Conservation (phyloP, 2,797 vertebrate species). For the Epinephelus malabaricus region DNA sequence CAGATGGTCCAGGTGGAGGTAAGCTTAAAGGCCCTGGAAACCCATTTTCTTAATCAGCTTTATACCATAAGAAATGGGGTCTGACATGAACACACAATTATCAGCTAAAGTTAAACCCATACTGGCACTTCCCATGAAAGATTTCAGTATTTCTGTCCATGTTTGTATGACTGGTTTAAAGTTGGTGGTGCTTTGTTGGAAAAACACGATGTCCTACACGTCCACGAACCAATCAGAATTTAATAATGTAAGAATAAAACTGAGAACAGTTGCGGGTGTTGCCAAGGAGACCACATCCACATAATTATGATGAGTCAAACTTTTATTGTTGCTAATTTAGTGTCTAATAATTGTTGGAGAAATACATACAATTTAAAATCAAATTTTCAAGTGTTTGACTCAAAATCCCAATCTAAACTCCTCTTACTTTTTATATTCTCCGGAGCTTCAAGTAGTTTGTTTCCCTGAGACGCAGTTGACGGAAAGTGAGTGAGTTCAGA, state of each 20-base stretch:
- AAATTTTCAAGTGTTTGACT: not conserved
- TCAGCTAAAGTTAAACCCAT: constrained; percentile 1
- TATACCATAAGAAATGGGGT: not conserved
- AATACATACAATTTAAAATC: constrained; percentile 1
- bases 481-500: not conserved
- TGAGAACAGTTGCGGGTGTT: not conserved
- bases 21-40: constrained; percentile 30
- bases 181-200: no score
- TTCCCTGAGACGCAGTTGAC: not conserved
- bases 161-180: not conserved
- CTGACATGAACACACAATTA: not conserved
- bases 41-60: constrained; percentile 47
- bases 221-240: not conserved
- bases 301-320: not conserved
- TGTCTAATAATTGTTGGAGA: not conserved
- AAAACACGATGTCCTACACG: not conserved
- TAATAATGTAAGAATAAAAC: not conserved
- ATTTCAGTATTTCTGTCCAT: not conserved
- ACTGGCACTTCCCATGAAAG: not conserved
- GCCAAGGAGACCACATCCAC: not conserved
- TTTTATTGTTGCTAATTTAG: not conserved
- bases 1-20: constrained; percentile 47
- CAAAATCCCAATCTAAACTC: not conserved
- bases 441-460: not conserved
- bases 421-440: not conserved